These are phyloP conservation scores for Scaptomyza pallida DNA, from an alignment of 1,140 invertebrate species.

Conservation along the genomic window DNA sequence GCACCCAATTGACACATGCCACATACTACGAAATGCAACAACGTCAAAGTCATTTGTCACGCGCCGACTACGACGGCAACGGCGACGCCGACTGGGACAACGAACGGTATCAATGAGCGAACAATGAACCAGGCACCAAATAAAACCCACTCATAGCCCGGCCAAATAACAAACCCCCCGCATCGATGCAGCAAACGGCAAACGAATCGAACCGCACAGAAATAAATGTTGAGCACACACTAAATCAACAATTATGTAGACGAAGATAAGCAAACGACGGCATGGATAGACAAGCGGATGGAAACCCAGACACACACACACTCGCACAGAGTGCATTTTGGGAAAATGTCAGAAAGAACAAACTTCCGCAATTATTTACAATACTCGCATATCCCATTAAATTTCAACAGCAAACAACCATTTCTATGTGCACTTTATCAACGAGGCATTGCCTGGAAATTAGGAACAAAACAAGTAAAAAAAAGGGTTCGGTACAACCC, in stretches of 20 bases:
- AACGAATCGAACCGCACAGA: slow-evolving; percentile 50
- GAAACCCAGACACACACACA: slow-evolving; percentile 13
- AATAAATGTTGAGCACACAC: slow-evolving; percentile 78
- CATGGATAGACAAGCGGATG: not conserved
- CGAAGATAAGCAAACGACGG: slow-evolving; percentile 64
- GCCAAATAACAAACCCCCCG: slow-evolving; percentile 52
- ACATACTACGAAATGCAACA: slow-evolving; percentile 72
- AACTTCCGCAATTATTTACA: slow-evolving; percentile 81
- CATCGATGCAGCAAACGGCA: not conserved
- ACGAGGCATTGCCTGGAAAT: slow-evolving; percentile 45
- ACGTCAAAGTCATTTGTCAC: slow-evolving; percentile 82
- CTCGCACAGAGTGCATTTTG: slow-evolving; percentile 32
- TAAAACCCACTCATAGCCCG: not conserved
- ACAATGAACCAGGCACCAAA: slow-evolving; percentile 69
- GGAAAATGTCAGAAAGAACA: slow-evolving; percentile 57
- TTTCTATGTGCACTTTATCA: slow-evolving; percentile 44
- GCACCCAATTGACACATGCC: slow-evolving; percentile 49
- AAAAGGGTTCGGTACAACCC: slow-evolving; percentile 61
- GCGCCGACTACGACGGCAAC: slow-evolving; percentile 53
- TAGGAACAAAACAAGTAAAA: too few relatives aligned
- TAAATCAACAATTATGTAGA: slow-evolving; percentile 77
- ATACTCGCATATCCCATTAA: slow-evolving; percentile 65
- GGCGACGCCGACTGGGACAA: slow-evolving; percentile 42
- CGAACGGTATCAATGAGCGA: slow-evolving; percentile 70
- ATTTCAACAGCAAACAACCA: slow-evolving; percentile 37